Evolutionary conservation across 2,888 invertebrate species (phyloP), one percentile per base, ranked within the genome.

Genomic region (Nemotelus pantherinus): DNA sequence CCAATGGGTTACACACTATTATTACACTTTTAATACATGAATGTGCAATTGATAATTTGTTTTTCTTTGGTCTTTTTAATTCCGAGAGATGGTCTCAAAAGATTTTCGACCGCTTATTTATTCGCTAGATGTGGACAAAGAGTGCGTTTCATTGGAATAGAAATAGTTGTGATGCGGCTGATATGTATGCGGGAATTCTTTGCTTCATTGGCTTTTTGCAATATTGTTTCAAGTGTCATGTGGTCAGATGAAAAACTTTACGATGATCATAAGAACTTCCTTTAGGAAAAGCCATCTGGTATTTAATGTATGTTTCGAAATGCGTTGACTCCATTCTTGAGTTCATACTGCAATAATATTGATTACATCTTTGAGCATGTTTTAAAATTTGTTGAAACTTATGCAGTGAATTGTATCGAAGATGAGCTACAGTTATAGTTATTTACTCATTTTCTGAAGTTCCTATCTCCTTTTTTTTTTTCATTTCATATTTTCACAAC

Each of bases 121-220:
- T 25, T 58, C 9, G n/a, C 3, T 63, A 43, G 4, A 43, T 43
- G 41, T 63, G 39, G 10, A n/a, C 63, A 53, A 9, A 50, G 68
- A n/a, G 41, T 53, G 65, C 65, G 7, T 65, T 47, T 47, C 65
- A 45, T 65, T 65, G 65, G 47, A 65, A 47, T 4, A 5, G 48
- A 65, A 65, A 47, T 4, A 5, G 48, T 53, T 50, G 7, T 39
- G 48, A 68, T 6, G 25, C 9, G 58, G 5, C 58, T 10, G 9
- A 58, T 25, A 25, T 41, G 68, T 68, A 68, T 53, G 48, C 53
- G 48, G 45, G 43, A 63, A 44, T 68, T 50, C 48, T 68, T 68
- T 25, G 44, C 41, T 63, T 68, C 50, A 68, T 68, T n/a, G 53
- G 50, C 53, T 68, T 68, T 68, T 68, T 50, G 68, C 68, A 68